Evolutionary conservation across 2,797 vertebrate genomes (phyloP), one percentile per base, ranked within the genome.

Genomic region (Alca torda): DNA sequence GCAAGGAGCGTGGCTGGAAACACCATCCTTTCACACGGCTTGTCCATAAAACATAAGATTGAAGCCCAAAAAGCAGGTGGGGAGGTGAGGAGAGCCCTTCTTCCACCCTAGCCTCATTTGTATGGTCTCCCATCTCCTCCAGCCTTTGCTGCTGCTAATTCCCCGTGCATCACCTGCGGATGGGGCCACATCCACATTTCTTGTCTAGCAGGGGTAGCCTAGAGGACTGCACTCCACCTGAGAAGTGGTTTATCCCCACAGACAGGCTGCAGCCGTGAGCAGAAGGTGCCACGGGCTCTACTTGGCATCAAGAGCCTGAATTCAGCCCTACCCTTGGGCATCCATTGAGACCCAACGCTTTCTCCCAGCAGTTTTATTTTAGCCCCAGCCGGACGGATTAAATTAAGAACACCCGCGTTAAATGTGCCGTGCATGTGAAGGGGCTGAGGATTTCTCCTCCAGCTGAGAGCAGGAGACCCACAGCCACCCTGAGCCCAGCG

Each of bases 381-480:
- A 59, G 16, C 13, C 6, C 26, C 14, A 86, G 2, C 4, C 0
- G 0, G 50, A 51, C 0, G 35, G 33, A n/a, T 17, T 19, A 77
- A 82, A 91, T 67, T 45, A 80, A 77, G 64, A 57, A 33, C 26
- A 86, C 10, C 10, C 26, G 12, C 43, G 19, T 45, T 64, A 28
- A 28, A 84, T 73, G 54, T 79, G 6, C 23, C 1, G 0, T 51
- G 35, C 13, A 31, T 1, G 0, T 59, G 39, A 70, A 84, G 16
- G 68, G 21, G 7, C 12, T 54, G 77, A 90, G 50, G 21, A 50
- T 39, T 90, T 65, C 65, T 75, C 18, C 56, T 79, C 13, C 59
- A 84, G 69, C 65, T 87, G 77, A 89, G 31, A 50, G 33, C 41
- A 84, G 72, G 30, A 77, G 26, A 4, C 39, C 51, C 5, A 4